Percentiles rank a stretch among this genome's conserved stretches.
Evolutionary conservation across 2,888 invertebrate genomes (phyloP).

Genomic region (Xestia c-nigrum): DNA sequence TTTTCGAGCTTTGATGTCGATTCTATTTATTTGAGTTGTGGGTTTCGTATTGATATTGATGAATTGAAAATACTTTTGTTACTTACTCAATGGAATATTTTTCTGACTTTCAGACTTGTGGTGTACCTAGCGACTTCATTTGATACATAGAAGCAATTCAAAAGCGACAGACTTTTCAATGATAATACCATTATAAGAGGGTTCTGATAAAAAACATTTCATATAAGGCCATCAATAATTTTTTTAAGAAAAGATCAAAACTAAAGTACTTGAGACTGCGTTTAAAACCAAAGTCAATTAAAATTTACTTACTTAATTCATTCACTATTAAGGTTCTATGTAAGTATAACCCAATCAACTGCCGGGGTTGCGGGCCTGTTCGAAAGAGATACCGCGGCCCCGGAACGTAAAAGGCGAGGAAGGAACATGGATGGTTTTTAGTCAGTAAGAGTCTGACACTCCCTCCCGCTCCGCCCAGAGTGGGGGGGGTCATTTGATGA

Average conservation of each 20-base stretch:
- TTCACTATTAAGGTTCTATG: no score
- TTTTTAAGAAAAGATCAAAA: background rate
- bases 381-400: no score
- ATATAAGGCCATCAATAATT: background rate
- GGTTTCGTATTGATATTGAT: constrained; percentile 2
- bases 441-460: no score
- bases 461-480: no score
- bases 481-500: no score
- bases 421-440: no score
- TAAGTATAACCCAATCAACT: no score
- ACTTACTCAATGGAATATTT: background rate
- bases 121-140: background rate
- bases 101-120: background rate
- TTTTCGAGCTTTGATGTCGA: constrained; percentile 41
- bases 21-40: constrained; percentile 21
- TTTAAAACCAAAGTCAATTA: background rate
- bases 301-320: no score
- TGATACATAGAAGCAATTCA: background rate
- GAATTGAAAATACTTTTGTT: background rate
- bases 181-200: background rate
- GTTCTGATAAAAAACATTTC: background rate
- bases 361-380: no score
- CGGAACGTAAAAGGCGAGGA: no score
- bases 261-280: background rate
- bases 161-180: background rate